These are phyloP conservation scores for Brachionichthys hirsutus DNA, from an alignment of 2,113 vertebrate species.

Conservation along the genomic window DNA sequence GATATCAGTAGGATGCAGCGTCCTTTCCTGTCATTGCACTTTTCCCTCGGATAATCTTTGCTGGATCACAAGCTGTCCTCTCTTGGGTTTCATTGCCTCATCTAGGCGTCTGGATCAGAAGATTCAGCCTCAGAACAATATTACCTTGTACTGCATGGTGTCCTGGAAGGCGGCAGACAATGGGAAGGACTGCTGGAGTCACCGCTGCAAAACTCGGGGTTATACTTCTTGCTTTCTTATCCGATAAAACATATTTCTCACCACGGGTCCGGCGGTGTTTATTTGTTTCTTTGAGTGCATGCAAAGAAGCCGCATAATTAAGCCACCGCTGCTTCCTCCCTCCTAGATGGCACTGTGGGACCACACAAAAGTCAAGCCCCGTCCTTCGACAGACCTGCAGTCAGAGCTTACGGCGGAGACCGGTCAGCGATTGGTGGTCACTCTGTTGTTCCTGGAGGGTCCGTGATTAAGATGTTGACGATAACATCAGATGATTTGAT, in stretches of 20 bases:
- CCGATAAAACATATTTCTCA: background rate
- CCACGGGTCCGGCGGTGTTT: background rate
- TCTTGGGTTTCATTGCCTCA: too few relatives aligned
- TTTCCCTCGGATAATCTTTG: too few relatives aligned
- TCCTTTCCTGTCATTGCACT: too few relatives aligned
- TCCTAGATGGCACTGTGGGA: slow-evolving; percentile 68
- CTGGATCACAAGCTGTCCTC: too few relatives aligned
- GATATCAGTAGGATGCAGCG: too few relatives aligned
- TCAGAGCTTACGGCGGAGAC: slow-evolving; percentile 13
- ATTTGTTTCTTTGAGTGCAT: slow-evolving; percentile 14
- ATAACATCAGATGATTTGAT: slow-evolving; percentile 59
- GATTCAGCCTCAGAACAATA: too few relatives aligned
- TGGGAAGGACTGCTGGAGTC: too few relatives aligned
- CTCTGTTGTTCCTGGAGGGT: slow-evolving; percentile 8
- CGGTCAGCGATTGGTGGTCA: slow-evolving; percentile 7
- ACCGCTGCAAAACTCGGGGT: too few relatives aligned
- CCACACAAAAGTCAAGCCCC: slow-evolving; percentile 22
- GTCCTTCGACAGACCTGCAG: background rate
- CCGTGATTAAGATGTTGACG: slow-evolving; percentile 49
- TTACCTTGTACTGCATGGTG: too few relatives aligned
- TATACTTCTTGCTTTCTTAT: too few relatives aligned
- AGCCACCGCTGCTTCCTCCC: background rate
- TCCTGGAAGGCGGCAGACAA: too few relatives aligned
- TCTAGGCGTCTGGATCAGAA: too few relatives aligned
- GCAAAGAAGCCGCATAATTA: background rate